Evolutionary conservation across 2,113 vertebrate species (phyloP), one percentile per base, ranked within the genome.

Genomic region (Microtus ochrogaster): DNA sequence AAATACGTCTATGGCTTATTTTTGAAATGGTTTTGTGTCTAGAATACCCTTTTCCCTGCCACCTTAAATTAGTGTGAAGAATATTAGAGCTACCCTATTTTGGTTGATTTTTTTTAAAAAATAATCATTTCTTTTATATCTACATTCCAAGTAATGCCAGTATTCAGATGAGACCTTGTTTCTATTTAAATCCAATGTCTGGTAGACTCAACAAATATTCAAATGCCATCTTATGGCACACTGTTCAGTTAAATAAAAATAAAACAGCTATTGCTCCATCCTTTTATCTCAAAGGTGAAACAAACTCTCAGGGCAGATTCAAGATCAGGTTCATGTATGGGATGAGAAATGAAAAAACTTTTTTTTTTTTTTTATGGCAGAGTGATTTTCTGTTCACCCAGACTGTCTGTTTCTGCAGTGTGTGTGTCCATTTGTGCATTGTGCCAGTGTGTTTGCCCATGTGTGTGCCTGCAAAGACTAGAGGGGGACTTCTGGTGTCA

Each of bases 1-100:
- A 33, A 78, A 91, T 9, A 86, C 52, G 19, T 76, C 47, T 90
- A 5, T 82, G 55, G 22, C 41, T 86, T 93, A n/a, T 90, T 94
- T 81, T 82, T 93, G 74, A 91, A 93, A 39, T 77, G 28, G n/a
- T 39, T 41, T 73, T 61, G 21, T 82, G 13, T 68, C 66, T 68
- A 33, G 30, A 33, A 66, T 30, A 66, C 26, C 6, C 63, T 7
- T 58, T 58, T 58, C 10, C 63, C 65, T 55, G 55, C 11, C 11
- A 16, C 30, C 72, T 90, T 92, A 21, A 87, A 92, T 94, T 95
- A 90, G 26, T 24, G 77, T 78, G 95, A 93, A 26, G 70, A 91
- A 77, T 77, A 58, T 5, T 41, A 92, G 61, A 63, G 17, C 49
- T 55, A 1, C 89, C 8, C 22, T 66, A 3, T 77, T 91, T 81